A percentile compares a stretch with the other conserved stretches of the same genome.
Conservation (phyloP, 2,797 vertebrate species). For the Pangasius macronema region DNA sequence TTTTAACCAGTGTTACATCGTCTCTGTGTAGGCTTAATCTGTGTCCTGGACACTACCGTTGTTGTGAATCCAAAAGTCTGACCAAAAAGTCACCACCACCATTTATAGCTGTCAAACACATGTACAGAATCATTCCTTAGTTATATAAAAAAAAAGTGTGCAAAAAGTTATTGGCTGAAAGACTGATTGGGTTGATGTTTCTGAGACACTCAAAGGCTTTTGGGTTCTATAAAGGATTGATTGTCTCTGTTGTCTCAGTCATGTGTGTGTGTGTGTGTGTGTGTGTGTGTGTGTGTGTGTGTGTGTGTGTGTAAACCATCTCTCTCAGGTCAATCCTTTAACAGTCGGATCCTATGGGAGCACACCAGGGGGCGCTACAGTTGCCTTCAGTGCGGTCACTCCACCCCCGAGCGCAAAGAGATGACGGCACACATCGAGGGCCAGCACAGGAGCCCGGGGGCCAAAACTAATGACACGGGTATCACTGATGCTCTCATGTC, state of each 20-base stretch:
- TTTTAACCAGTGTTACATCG: not conserved
- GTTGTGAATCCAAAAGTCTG: not conserved
- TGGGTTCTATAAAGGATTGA: not conserved
- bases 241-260: not conserved
- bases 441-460: constrained; percentile 71
- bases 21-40: not conserved
- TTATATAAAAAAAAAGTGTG: not conserved
- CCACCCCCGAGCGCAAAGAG: constrained; percentile 78
- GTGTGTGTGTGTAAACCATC: not conserved
- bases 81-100: not conserved
- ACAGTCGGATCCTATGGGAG: constrained; percentile 89
- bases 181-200: not conserved
- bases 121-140: not conserved
- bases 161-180: not conserved
- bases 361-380: constrained; percentile 90
- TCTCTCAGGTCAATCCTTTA: constrained; percentile 75
- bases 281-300: not conserved
- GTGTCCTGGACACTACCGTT: not conserved
- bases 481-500: constrained; percentile 28
- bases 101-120: not conserved
- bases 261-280: not conserved
- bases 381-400: constrained; percentile 86
- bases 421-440: constrained; percentile 86
- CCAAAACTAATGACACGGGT: constrained; percentile 65
- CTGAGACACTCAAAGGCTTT: constrained; percentile 5